Conservation (phyloP, 2,113 vertebrate species). For the Natator depressus region DNA sequence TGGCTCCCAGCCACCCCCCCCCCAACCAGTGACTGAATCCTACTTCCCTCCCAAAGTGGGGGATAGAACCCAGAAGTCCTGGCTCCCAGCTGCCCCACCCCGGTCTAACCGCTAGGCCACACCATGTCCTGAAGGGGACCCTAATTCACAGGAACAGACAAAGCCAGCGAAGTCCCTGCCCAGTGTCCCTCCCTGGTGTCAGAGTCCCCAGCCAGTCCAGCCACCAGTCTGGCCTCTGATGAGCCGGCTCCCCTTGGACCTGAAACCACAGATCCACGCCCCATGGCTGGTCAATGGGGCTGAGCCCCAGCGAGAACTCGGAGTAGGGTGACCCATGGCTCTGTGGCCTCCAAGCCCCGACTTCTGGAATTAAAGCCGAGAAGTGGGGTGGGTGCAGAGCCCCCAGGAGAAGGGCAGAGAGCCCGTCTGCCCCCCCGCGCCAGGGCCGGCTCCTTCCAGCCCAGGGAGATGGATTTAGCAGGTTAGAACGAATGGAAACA, state of each 20-base stretch:
- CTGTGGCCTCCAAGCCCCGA: neutral
- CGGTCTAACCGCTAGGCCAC: neutral
- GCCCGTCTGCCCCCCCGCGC: no score
- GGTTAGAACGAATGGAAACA: constrained; percentile 21
- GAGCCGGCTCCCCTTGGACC: neutral
- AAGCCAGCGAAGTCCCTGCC: neutral
- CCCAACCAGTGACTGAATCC: no score
- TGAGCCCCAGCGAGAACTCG: neutral
- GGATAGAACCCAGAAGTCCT: neutral
- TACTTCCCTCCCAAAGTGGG: no score
- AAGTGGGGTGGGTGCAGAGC: no score
- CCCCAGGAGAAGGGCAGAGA: no score
- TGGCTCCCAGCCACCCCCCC: no score
- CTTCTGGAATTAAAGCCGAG: neutral
- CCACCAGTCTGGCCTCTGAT: neutral
- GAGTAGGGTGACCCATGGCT: neutral
- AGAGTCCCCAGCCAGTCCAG: no score
- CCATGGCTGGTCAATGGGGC: neutral
- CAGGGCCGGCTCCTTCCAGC: neutral
- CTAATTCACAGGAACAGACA: neutral
- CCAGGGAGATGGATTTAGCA: constrained; percentile 21
- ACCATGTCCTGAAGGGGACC: neutral
- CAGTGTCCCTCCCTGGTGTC: neutral
- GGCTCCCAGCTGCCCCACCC: neutral
- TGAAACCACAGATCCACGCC: neutral